A percentile compares a stretch with the other conserved stretches of the same genome.
Conservation (phyloP, 2,888 invertebrate genomes). For the Spialia ferax region DNA sequence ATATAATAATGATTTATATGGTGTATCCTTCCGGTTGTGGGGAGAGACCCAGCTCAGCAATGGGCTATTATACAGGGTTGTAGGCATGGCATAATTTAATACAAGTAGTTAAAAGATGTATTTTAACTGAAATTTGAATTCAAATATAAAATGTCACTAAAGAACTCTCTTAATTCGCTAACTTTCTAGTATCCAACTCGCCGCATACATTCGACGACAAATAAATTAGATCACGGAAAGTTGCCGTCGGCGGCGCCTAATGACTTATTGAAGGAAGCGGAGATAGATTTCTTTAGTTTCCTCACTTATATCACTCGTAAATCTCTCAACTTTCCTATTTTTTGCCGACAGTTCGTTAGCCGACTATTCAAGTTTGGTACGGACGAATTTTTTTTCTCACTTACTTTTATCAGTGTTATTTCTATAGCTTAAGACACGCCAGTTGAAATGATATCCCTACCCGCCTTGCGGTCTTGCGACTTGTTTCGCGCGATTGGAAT, state of each 20-base stretch:
- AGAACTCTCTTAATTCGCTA: neutral
- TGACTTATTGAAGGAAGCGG: slow-evolving; percentile 38
- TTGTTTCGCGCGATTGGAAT: no score
- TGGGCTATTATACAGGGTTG: no score
- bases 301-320: slow-evolving; percentile 33
- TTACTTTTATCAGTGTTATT: neutral
- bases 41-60: no score
- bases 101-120: neutral
- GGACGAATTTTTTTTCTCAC: neutral
- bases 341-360: slow-evolving; percentile 28
- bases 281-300: slow-evolving; percentile 38
- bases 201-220: slow-evolving; percentile 33
- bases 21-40: no score
- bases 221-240: slow-evolving; percentile 35
- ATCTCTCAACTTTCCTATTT: slow-evolving; percentile 30
- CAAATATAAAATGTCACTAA: neutral
- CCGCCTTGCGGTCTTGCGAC: no score
- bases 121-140: neutral
- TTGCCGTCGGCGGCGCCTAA: slow-evolving; percentile 34
- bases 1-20: no score
- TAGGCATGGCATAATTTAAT: no score
- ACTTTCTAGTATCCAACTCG: neutral
- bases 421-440: no score
- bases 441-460: no score
- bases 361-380: slow-evolving; percentile 23